Base-by-base conservation (phyloP, 2,113 vertebrate species). In the Pterocles orientalis region DNA sequence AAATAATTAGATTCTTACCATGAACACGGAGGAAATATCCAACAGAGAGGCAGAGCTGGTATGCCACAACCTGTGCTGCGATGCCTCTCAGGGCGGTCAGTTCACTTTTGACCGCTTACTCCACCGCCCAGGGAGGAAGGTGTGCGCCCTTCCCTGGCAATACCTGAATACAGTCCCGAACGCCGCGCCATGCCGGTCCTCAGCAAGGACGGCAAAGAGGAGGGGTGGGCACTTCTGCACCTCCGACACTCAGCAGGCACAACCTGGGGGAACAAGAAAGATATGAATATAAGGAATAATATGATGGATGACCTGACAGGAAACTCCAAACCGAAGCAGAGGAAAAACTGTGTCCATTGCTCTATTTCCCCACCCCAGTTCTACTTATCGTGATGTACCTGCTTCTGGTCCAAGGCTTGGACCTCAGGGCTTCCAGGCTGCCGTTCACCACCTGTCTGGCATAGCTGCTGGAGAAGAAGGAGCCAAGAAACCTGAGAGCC, bases 401-500 rank as follows among this genome's bases (percentile, higher is more conserved):
- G 65, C 45, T 60, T 33, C 82, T 31, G 28, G 64, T 54, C n/a
- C 81, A 86, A 78, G 18, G 14, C 25, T 76, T 48, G 51, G 50
- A 57, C 26, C 31, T 71, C 41, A 18, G 72, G 53, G 39, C 66
- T 72, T 62, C 56, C 69, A 77, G 43, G 82, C 43, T 72, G 65
- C 71, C 62, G 31, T 9, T 88, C 41, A 19, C 50, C 50, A 91
- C 83, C 68, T 77, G 83, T 7, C 94, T 82, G 82, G 91, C 73
- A 45, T 2, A 73, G 69, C 45, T 57, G 62, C 43, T 2, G 33
- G 53, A 72, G 70, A 60, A 12, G 31, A 66, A 65, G 19, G 72
- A 94, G 80, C 77, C 80, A 84, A 62, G 57, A 88, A 92, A 84
- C 53, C 81, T 3, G 20, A 66, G 80, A 92, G n/a, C 45, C 47